phyloP scores from a whole-genome alignment of 2,113 vertebrate genomes.

The Crotalus helleri region DNA sequence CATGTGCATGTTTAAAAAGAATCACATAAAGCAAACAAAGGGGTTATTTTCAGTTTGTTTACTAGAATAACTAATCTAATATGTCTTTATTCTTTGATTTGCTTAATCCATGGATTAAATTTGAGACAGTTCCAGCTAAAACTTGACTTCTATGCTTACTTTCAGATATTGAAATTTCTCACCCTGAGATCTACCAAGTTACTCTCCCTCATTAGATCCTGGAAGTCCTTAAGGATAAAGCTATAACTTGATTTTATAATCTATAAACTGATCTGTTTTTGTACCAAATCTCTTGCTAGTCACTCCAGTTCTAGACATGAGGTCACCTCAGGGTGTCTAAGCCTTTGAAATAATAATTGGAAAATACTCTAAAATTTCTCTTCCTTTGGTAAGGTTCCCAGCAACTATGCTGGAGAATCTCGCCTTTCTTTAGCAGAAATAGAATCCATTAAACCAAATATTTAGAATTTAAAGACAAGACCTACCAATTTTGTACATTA shows the following conservation, averaged over 20 bases:
- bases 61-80: not conserved
- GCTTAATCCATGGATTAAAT: not conserved
- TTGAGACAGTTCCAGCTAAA: not conserved
- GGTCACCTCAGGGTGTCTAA: not conserved
- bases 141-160: not conserved
- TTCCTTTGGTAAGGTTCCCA: not conserved
- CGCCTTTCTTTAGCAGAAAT: not conserved
- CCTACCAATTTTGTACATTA: not conserved
- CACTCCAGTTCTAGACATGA: no score
- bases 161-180: not conserved
- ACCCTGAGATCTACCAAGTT: not conserved
- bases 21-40: not conserved
- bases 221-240: not conserved
- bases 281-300: no score
- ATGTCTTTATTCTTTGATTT: not conserved
- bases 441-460: not conserved
- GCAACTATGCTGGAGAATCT: not conserved
- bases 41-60: not conserved
- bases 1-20: conserved; percentile 30
- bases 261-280: not conserved
- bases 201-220: not conserved
- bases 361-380: not conserved
- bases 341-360: not conserved
- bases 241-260: not conserved
- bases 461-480: not conserved